Base-by-base conservation (phyloP, 2,113 vertebrate genomes). In the Alligator sinensis region DNA sequence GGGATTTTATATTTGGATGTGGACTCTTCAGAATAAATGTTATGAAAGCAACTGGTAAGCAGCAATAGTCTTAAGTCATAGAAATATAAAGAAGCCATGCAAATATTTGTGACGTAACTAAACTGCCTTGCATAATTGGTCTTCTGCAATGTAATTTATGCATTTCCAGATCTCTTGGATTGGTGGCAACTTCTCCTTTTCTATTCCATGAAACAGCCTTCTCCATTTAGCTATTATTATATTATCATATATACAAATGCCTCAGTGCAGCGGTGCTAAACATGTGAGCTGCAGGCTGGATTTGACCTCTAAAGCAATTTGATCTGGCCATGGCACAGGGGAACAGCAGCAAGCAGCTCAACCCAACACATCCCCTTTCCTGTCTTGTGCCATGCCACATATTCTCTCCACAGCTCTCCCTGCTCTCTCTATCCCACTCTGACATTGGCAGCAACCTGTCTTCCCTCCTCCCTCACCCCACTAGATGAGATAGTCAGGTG, bases 21-120 rank as follows among this genome's bases (percentile, higher is more conserved):
- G 3, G 1, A 1, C 9, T 6, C 80, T 89, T 62, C 47, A 38
- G 4, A 70, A 24, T 38, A 18, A 4, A 0, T 4, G 63, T 77
- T 55, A 12, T 78, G 47, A 14, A 9, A 4, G 13, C 76, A 22
- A 11, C 34, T 86, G 68, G 8, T 25, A 61, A 72, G 86, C 30
- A 79, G 76, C 1, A 75, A 38, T 68, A 34, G 1, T 9, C 0
- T 47, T 2, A 90, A 62, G 55, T 70, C 75, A 84, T 58, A 78
- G 60, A 72, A 90, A 94, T 80, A 72, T 13, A 14, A 11, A 11
- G 38, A 93, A 76, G 11, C 1, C 8, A 82, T 24, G 21, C 1
- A 66, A 81, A 22, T 79, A 38, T 34, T 55, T 80, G 7, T 60
- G 13, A 6, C 64, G 18, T 61, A 13, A 62, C 19, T 64, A 21